Percentiles rank a stretch among this genome's conserved stretches.
Conservation (phyloP, 1,140 invertebrate species). For the Magallana angulata region DNA sequence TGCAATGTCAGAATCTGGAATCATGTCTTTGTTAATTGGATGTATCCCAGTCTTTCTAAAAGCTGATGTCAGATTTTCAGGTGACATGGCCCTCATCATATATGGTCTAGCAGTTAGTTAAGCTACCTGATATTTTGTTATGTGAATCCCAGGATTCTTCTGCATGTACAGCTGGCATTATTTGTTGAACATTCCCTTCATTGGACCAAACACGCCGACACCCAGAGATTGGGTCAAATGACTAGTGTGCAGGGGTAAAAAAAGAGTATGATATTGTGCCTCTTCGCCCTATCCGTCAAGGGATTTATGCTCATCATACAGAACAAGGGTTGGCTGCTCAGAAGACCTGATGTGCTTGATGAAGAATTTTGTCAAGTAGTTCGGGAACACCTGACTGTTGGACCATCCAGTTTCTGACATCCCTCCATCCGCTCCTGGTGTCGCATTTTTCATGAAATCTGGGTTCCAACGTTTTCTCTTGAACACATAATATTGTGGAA, state of each 20-base stretch:
- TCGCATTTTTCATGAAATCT: neutral
- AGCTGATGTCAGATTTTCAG: constrained; percentile 47
- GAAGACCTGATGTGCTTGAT: neutral
- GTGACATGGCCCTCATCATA: constrained; percentile 40
- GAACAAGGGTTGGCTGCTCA: neutral
- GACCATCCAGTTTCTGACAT: constrained; percentile 45
- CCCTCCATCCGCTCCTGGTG: neutral
- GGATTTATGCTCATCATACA: constrained; percentile 45
- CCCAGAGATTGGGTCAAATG: constrained; percentile 37
- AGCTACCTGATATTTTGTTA: neutral
- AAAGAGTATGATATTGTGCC: constrained; percentile 28
- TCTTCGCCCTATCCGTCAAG: constrained; percentile 12
- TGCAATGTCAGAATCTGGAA: constrained; percentile 24
- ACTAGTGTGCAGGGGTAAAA: constrained; percentile 30
- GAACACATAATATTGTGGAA: constrained; percentile 43
- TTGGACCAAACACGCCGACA: constrained; percentile 42
- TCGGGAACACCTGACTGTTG: neutral
- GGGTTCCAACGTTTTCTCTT: constrained; percentile 24
- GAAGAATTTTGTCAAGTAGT: constrained; percentile 37
- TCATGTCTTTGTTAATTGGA: constrained; percentile 43
- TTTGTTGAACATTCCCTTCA: constrained; percentile 45
- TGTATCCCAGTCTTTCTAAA: constrained; percentile 56
- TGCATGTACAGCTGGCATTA: constrained; percentile 29
- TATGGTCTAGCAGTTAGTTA: constrained; percentile 40
- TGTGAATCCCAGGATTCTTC: constrained; percentile 22